Percentiles rank a stretch among this genome's conserved stretches.
phyloP scores from a whole-genome alignment of 2,797 vertebrate genomes.

The Neopelma chrysocephalum region DNA sequence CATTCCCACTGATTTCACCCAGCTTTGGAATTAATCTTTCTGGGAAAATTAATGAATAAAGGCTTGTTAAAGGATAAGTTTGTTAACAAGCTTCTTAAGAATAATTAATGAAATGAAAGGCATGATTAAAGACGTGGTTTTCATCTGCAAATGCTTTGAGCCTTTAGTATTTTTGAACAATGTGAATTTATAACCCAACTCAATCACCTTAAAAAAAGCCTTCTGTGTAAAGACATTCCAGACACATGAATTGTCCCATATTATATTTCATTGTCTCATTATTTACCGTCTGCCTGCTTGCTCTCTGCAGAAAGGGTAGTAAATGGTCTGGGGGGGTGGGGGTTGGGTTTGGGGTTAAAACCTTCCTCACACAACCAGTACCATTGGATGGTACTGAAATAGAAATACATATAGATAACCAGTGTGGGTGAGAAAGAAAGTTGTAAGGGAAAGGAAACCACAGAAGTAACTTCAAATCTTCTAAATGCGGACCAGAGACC shows the following conservation, averaged over 20 bases:
- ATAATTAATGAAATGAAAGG: conserved; percentile 15
- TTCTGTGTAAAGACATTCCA: conserved; percentile 15
- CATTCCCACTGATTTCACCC: background rate
- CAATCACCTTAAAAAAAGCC: background rate
- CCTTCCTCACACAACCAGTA: background rate
- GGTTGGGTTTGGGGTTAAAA: background rate
- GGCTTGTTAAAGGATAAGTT: conserved; percentile 2
- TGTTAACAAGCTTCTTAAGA: conserved; percentile 23
- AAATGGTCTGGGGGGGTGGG: background rate
- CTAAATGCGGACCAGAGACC: background rate
- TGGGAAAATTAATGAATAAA: conserved; percentile 27
- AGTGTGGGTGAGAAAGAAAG: background rate
- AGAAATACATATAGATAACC: background rate
- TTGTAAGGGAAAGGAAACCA: background rate
- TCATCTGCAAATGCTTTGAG: background rate
- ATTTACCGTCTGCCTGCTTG: background rate
- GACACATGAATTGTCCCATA: background rate
- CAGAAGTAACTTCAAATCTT: background rate
- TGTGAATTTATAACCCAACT: background rate
- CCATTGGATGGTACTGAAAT: background rate
- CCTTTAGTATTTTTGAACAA: background rate
- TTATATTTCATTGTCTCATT: background rate
- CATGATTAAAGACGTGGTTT: background rate
- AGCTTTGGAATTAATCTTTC: background rate
- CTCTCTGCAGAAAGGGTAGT: background rate